phyloP scores from a whole-genome alignment of 1,140 invertebrate genomes.

The Vollenhovia emeryi region DNA sequence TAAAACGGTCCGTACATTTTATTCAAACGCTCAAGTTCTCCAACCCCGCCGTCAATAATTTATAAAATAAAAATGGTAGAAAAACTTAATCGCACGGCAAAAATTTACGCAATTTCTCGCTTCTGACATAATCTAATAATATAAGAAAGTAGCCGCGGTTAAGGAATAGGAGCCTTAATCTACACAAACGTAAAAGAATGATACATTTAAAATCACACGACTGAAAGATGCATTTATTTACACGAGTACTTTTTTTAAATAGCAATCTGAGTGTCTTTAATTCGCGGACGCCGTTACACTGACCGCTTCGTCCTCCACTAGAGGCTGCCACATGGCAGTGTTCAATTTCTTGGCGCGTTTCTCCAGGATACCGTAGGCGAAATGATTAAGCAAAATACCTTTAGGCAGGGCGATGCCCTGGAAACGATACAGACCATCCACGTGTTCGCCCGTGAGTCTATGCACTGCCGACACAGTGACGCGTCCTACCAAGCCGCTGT shows the following conservation, averaged over 20 bases:
- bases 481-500: slow-evolving; percentile 91
- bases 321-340: slow-evolving; percentile 72
- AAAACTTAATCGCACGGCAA: background rate
- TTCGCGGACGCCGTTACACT: slow-evolving; percentile 1
- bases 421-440: slow-evolving; percentile 91
- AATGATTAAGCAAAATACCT: slow-evolving; percentile 92
- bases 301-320: background rate
- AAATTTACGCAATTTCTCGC: background rate
- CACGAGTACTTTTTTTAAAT: slow-evolving; percentile 16
- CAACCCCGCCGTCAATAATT: background rate
- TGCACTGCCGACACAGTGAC: slow-evolving; percentile 91
- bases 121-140: background rate
- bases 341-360: slow-evolving; percentile 90
- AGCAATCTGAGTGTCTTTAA: background rate
- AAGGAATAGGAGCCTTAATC: background rate
- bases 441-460: slow-evolving; percentile 86
- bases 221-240: slow-evolving; percentile 48
- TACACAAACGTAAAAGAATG: background rate
- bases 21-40: background rate
- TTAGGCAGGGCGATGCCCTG: slow-evolving; percentile 95
- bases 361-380: slow-evolving; percentile 91
- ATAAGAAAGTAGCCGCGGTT: background rate
- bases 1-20: slow-evolving; percentile 3
- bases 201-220: background rate
- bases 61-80: background rate